Conservation (phyloP, 2,888 invertebrate species). For the Aporophyla lueneburgensis region DNA sequence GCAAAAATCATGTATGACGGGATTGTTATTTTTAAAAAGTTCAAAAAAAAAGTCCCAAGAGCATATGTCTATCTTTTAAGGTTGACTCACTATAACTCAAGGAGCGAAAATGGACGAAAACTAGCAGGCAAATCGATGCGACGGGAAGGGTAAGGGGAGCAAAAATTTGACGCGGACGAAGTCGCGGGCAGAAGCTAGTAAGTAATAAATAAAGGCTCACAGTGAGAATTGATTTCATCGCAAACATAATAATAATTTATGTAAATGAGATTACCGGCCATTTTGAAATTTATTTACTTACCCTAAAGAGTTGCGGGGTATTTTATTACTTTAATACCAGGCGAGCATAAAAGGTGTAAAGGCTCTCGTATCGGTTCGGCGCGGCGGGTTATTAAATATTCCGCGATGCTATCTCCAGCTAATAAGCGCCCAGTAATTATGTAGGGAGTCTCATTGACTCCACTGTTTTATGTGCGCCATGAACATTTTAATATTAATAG, state of each 20-base stretch:
- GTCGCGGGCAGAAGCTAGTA: too few species aligned
- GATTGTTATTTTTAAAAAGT: too few species aligned
- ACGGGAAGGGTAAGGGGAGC: too few species aligned
- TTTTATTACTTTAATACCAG: constrained; percentile 76
- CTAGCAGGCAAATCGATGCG: too few species aligned
- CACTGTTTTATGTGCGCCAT: constrained; percentile 75
- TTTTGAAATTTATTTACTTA: constrained; percentile 73
- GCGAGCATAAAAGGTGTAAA: constrained; percentile 75
- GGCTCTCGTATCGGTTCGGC: constrained; percentile 67
- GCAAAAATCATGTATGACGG: too few species aligned
- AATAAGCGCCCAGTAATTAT: constrained; percentile 81
- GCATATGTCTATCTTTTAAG: too few species aligned
- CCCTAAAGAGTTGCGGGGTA: constrained; percentile 70
- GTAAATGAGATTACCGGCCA: constrained; percentile 64
- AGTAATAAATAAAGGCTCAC: constrained; percentile 68
- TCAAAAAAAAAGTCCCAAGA: too few species aligned
- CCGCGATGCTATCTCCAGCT: constrained; percentile 78
- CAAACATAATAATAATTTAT: constrained; percentile 72
- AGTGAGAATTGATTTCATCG: constrained; percentile 73
- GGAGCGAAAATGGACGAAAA: too few species aligned
- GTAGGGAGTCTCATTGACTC: constrained; percentile 75
- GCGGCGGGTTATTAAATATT: constrained; percentile 75
- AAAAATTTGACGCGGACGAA: too few species aligned
- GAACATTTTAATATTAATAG: constrained; percentile 80
- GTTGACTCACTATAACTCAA: too few species aligned